These are phyloP conservation scores for Junonia oenone DNA, from an alignment of 2,888 invertebrate species.

Conservation along the genomic window DNA sequence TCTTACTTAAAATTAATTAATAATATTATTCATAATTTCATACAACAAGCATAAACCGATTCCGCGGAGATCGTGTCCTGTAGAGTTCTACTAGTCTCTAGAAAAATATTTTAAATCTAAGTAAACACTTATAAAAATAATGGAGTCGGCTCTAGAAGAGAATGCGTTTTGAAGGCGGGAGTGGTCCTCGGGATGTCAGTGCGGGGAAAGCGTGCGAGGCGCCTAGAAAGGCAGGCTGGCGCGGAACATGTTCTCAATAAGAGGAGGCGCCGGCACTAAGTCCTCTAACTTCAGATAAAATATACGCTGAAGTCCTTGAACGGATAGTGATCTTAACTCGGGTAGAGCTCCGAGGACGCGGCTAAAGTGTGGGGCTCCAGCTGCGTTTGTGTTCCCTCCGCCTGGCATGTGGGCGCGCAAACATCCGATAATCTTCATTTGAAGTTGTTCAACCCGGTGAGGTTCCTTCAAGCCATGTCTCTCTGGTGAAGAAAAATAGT, in stretches of 20 bases:
- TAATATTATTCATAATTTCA: constrained; percentile 19
- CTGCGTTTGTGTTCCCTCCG: constrained; percentile 92
- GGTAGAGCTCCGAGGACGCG: constrained; percentile 94
- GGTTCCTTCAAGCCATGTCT: constrained; percentile 95
- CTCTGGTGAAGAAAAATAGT: constrained; percentile 81
- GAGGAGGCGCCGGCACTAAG: constrained; percentile 92
- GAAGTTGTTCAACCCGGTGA: constrained; percentile 94
- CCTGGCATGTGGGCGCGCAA: constrained; percentile 96
- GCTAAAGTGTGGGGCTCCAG: constrained; percentile 96
- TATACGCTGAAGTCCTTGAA: constrained; percentile 95
- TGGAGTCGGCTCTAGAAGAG: constrained; percentile 67
- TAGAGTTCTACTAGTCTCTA: constrained; percentile 64
- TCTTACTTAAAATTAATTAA: constrained; percentile 34
- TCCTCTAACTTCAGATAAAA: constrained; percentile 96
- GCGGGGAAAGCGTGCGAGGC: constrained; percentile 28
- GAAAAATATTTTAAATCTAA: constrained; percentile 72
- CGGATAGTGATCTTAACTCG: constrained; percentile 93
- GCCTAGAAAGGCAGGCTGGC: constrained; percentile 94
- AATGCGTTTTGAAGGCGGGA: constrained; percentile 65
- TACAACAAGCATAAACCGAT: constrained; percentile 58
- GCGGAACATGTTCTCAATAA: constrained; percentile 97
- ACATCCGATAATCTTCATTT: constrained; percentile 97
- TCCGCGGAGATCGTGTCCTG: constrained; percentile 73
- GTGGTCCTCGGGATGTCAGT: constrained; percentile 55
- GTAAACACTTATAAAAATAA: constrained; percentile 73